Conservation (phyloP, 1,140 invertebrate species). For the Ceratina japonica region DNA sequence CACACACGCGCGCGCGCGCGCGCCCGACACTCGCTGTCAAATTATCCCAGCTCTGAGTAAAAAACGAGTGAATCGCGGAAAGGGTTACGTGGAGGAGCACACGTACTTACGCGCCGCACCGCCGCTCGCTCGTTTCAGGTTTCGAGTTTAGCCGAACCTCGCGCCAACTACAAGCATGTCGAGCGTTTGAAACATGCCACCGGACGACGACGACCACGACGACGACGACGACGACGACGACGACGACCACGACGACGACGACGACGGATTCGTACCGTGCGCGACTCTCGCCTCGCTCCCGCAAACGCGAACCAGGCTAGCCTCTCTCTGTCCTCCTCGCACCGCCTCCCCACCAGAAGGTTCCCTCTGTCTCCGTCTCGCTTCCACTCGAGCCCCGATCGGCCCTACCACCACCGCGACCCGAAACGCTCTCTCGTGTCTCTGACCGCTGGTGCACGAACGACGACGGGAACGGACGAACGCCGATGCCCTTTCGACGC, state of each 20-base stretch:
- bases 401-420: neutral
- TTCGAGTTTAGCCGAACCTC: slow-evolving; percentile 62
- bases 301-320: slow-evolving; percentile 9
- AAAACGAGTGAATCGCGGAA: too few relatives aligned
- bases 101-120: too few relatives aligned
- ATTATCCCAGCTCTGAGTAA: too few relatives aligned
- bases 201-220: slow-evolving; percentile 49
- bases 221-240: slow-evolving; percentile 33
- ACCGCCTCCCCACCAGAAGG: too few relatives aligned
- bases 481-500: slow-evolving; percentile 64
- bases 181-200: slow-evolving; percentile 75
- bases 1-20: neutral
- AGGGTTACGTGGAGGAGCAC: too few relatives aligned
- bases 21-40: too few relatives aligned
- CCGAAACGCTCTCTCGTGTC: slow-evolving; percentile 65
- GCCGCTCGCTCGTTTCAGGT: slow-evolving; percentile 55
- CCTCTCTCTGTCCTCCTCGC: too few relatives aligned
- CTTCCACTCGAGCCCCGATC: slow-evolving; percentile 8
- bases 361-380: slow-evolving; percentile 18
- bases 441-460: slow-evolving; percentile 74
- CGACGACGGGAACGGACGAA: slow-evolving; percentile 68
- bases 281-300: slow-evolving; percentile 49
- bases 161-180: slow-evolving; percentile 73
- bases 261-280: slow-evolving; percentile 66
- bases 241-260: too few relatives aligned